Base-by-base conservation (phyloP, 2,113 vertebrate genomes). In the Aegithalos caudatus region DNA sequence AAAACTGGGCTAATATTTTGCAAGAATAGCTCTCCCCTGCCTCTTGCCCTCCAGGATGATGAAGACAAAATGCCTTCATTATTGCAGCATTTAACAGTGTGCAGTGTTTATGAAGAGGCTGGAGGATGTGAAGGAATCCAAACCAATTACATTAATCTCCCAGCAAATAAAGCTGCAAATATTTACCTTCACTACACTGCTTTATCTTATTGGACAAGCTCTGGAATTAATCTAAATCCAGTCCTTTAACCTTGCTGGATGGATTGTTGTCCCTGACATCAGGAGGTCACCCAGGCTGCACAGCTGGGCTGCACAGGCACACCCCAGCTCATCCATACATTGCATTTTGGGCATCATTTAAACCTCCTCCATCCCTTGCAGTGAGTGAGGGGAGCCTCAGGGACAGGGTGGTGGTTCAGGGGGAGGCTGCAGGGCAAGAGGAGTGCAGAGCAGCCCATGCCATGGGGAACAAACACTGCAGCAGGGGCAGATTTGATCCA, bases 21-120 rank as follows among this genome's bases (percentile, higher is more conserved):
- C 93, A 93, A 70, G 91, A 97, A 89, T 83, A 95, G 73, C 86
- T 86, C 81, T 97, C 83, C 82, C 91, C 56, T 95, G 93, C 76
- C 82, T 81, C 82, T 86, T 92, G 88, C 88, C 84, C 93, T 94
- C 88, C 81, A 88, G 86, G 37, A 50, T 85, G 91, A 97, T 94
- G 85, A 96, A 97, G 94, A 97, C 77, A 97, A 96, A 96, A 95
- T 72, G 73, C 89, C 85, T 96, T 95, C 94, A 96, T 93, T 97
- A 93, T 81, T 96, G 90, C 81, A 94, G 90, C 90, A 93, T 91
- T 96, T 95, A 96, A 95, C 91, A 86, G 88, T 69, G 94, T 81
- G 84, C 92, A 86, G 89, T 91, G 91, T 94, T 97, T 97, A 88
- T 90, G 95, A 81, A 86, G 93, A 94, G 90, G 92, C 92, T 92